Conservation (phyloP, 2,113 vertebrate genomes). For the Scartelaos histophorus region DNA sequence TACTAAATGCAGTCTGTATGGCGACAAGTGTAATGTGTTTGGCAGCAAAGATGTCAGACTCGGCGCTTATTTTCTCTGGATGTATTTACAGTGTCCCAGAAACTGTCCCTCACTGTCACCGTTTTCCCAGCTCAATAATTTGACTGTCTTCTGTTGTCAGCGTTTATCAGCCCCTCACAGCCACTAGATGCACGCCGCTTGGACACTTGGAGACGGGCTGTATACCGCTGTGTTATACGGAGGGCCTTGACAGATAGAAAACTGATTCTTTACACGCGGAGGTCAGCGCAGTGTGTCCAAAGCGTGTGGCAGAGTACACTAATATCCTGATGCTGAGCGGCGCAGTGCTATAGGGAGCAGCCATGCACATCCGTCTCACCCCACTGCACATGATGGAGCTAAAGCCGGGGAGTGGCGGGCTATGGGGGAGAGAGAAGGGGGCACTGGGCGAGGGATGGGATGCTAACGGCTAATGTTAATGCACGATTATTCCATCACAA, state of each 20-base stretch:
- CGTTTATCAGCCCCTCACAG: slow-evolving; percentile 38
- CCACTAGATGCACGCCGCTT: not conserved
- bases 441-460: slow-evolving; percentile 41
- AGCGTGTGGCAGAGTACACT: slow-evolving; percentile 64
- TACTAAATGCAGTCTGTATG: not conserved
- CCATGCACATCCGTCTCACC: slow-evolving; percentile 70
- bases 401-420: slow-evolving; percentile 59
- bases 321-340: slow-evolving; percentile 68
- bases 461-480: slow-evolving; percentile 31
- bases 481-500: slow-evolving; percentile 53
- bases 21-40: not conserved
- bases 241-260: slow-evolving; percentile 55
- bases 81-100: slow-evolving; percentile 15
- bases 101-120: slow-evolving; percentile 20
- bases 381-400: slow-evolving; percentile 57
- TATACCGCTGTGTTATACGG: slow-evolving; percentile 24
- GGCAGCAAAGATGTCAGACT: slow-evolving; percentile 10
- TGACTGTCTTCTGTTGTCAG: slow-evolving; percentile 27
- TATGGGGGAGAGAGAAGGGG: slow-evolving; percentile 30
- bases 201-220: slow-evolving; percentile 32
- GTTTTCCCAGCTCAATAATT: slow-evolving; percentile 29
- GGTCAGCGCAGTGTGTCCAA: slow-evolving; percentile 67
- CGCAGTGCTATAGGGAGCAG: slow-evolving; percentile 61
- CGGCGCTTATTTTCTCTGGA: slow-evolving; percentile 6
- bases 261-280: slow-evolving; percentile 68